These are phyloP conservation scores for Melieria picta DNA, from an alignment of 2,888 invertebrate species.

Conservation along the genomic window DNA sequence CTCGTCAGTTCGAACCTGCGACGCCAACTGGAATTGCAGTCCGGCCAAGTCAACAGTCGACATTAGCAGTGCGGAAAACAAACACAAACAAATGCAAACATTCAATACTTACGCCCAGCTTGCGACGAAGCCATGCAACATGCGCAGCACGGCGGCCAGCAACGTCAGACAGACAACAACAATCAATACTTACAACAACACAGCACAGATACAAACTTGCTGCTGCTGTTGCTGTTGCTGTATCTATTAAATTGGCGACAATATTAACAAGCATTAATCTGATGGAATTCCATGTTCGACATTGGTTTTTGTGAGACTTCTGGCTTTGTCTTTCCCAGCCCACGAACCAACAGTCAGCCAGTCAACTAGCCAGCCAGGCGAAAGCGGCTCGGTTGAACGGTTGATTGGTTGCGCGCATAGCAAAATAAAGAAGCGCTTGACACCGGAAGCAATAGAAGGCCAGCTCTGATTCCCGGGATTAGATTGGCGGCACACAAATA, in stretches of 20 bases:
- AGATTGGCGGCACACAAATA: no score
- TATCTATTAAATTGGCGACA: slow-evolving; percentile 51
- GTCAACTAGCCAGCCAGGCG: no score
- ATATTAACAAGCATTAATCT: slow-evolving; percentile 55
- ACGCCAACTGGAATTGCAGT: slow-evolving; percentile 16
- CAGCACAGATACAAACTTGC: not conserved
- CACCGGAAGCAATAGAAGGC: no score
- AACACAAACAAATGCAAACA: slow-evolving; percentile 2
- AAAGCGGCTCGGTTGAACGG: no score
- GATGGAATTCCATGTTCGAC: slow-evolving; percentile 53
- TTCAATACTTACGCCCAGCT: slow-evolving; percentile 26
- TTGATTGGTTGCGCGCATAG: no score
- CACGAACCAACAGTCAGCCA: no score
- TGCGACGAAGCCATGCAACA: slow-evolving; percentile 20
- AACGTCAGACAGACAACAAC: not conserved
- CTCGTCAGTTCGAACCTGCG: slow-evolving; percentile 19
- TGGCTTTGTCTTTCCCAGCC: slow-evolving; percentile 33
- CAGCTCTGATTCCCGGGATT: no score
- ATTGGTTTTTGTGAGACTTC: slow-evolving; percentile 48
- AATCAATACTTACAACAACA: slow-evolving; percentile 14
- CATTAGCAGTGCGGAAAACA: slow-evolving; percentile 29
- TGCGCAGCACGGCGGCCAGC: slow-evolving; percentile 1
- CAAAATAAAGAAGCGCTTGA: no score
- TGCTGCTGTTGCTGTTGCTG: not conserved
- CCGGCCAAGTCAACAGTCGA: slow-evolving; percentile 16